These are phyloP conservation scores for Mesoligia furuncula DNA, from an alignment of 2,888 invertebrate species.

Conservation along the genomic window DNA sequence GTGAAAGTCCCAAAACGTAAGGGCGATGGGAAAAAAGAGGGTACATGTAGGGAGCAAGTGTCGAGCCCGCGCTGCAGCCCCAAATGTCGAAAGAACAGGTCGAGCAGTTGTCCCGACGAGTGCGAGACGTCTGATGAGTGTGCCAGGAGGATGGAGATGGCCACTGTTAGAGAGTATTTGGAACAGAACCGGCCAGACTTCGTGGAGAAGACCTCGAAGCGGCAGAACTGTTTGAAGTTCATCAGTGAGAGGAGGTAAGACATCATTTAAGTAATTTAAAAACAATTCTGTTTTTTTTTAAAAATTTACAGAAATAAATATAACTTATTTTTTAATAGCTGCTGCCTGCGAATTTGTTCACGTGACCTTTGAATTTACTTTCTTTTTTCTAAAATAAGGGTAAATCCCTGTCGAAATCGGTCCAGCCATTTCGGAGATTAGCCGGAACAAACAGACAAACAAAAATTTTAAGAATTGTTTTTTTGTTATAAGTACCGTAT, in stretches of 20 bases:
- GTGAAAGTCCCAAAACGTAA: constrained; percentile 84
- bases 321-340: neutral
- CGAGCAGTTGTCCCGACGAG: constrained; percentile 80
- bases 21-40: constrained; percentile 70
- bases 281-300: neutral
- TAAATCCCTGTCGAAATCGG: neutral
- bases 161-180: constrained; percentile 92
- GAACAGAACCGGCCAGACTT: constrained; percentile 93
- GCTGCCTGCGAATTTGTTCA: neutral
- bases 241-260: constrained; percentile 83
- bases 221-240: constrained; percentile 82
- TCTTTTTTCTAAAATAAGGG: neutral
- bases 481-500: too few relatives aligned
- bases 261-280: neutral
- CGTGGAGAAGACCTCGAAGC: constrained; percentile 82
- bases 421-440: neutral
- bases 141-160: constrained; percentile 73
- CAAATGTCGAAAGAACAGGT: constrained; percentile 68
- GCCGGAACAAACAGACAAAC: neutral
- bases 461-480: too few relatives aligned
- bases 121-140: constrained; percentile 82
- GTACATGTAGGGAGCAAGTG: constrained; percentile 73
- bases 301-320: neutral
- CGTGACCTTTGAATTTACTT: neutral
- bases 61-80: constrained; percentile 64